Evolutionary conservation across 2,797 vertebrate species (phyloP).

Genomic region (Chelonia mydas): DNA sequence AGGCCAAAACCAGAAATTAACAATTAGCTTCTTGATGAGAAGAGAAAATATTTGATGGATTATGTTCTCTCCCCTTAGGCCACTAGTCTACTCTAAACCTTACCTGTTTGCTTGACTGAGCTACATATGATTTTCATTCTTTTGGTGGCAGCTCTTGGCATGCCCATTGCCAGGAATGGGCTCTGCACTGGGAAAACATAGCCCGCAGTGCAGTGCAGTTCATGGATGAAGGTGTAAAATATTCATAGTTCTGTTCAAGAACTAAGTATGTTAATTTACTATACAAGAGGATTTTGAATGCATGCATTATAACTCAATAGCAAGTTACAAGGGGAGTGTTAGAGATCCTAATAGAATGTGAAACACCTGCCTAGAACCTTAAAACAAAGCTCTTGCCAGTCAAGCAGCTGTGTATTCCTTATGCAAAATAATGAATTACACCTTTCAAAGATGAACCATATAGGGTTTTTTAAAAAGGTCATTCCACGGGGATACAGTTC

Average conservation of each 20-base stretch:
- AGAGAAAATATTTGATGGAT: slow-evolving; percentile 61
- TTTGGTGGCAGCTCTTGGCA: not conserved
- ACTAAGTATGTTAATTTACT: slow-evolving; percentile 30
- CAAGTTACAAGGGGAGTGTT: not conserved
- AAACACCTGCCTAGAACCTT: slow-evolving; percentile 52
- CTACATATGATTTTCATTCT: slow-evolving; percentile 44
- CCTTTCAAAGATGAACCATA: slow-evolving; percentile 71
- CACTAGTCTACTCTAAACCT: slow-evolving; percentile 8
- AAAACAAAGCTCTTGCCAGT: slow-evolving; percentile 32
- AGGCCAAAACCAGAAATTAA: slow-evolving; percentile 4
- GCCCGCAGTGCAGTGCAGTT: slow-evolving; percentile 56
- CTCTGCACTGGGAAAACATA: not conserved
- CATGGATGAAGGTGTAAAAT: not conserved
- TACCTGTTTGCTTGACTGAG: slow-evolving; percentile 56
- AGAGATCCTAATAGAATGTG: not conserved
- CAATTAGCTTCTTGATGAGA: slow-evolving; percentile 37
- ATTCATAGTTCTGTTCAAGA: slow-evolving; percentile 37
- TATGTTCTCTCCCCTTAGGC: slow-evolving; percentile 23
- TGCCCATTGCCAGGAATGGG: not conserved
- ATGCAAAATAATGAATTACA: slow-evolving; percentile 72
- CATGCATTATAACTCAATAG: slow-evolving; percentile 28
- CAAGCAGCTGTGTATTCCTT: slow-evolving; percentile 53
- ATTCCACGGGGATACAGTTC: slow-evolving; percentile 96
- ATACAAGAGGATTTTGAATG: slow-evolving; percentile 21
- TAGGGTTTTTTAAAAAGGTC: slow-evolving; percentile 72